Evolutionary conservation across 2,113 vertebrate species (phyloP).

Genomic region (Scolopax mira): DNA sequence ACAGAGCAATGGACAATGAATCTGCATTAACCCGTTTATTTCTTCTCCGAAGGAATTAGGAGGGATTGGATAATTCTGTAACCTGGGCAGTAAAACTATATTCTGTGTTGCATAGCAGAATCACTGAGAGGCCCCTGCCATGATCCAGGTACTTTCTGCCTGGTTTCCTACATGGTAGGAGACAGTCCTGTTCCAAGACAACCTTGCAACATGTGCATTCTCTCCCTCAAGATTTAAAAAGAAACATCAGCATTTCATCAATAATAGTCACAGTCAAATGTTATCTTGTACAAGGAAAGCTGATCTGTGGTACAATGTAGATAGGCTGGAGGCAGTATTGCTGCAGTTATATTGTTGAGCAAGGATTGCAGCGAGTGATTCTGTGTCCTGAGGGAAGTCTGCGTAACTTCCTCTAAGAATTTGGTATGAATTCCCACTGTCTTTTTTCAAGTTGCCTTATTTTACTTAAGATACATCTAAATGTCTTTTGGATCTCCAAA

Average conservation of each 20-base stretch:
- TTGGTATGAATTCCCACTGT: background rate
- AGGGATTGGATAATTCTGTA: background rate
- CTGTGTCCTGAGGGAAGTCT: background rate
- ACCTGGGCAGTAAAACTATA: background rate
- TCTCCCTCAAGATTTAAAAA: background rate
- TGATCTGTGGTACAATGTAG: background rate
- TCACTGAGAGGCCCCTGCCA: background rate
- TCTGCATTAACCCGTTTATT: background rate
- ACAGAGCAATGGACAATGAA: background rate
- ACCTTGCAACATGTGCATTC: background rate
- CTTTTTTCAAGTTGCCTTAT: background rate
- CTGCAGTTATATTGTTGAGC: slow-evolving; percentile 39
- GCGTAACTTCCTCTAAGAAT: background rate
- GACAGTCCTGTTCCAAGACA: background rate
- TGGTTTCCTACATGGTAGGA: background rate
- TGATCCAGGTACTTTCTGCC: background rate
- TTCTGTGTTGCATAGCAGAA: background rate
- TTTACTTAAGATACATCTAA: background rate
- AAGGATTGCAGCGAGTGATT: background rate
- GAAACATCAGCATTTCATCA: background rate
- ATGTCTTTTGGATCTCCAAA: background rate
- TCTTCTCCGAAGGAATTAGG: background rate
- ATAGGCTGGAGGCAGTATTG: slow-evolving; percentile 9
- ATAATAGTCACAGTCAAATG: background rate
- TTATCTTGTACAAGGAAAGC: background rate